These are phyloP conservation scores for Leptobrachium ailaonicum DNA, from an alignment of 2,113 vertebrate species.

Conservation along the genomic window DNA sequence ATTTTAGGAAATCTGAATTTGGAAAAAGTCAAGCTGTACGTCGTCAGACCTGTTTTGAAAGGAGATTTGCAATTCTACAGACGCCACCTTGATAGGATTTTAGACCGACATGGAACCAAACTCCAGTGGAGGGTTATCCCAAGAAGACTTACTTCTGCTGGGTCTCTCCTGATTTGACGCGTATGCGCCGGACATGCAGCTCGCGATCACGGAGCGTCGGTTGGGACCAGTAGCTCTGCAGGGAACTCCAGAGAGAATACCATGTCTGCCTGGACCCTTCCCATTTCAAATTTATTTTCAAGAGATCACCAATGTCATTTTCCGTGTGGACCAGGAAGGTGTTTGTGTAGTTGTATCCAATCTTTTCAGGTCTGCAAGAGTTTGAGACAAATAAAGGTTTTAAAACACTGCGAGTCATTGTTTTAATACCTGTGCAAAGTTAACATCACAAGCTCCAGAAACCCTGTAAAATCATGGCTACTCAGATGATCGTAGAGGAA, in stretches of 20 bases:
- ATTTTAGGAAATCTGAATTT: too few relatives aligned
- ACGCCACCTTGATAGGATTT: too few relatives aligned
- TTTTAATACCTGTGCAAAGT: too few relatives aligned
- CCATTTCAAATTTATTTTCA: slow-evolving; percentile 88
- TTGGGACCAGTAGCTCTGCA: slow-evolving; percentile 69
- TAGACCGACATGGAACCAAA: too few relatives aligned
- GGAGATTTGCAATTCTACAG: too few relatives aligned
- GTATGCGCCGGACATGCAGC: slow-evolving; percentile 81
- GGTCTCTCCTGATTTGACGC: slow-evolving; percentile 90
- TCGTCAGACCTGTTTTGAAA: too few relatives aligned
- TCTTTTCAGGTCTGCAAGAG: slow-evolving; percentile 65
- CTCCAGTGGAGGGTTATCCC: too few relatives aligned
- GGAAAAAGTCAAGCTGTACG: not conserved
- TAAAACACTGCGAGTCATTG: too few relatives aligned
- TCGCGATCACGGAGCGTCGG: slow-evolving; percentile 53
- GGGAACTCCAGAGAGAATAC: slow-evolving; percentile 73
- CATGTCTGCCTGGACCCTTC: slow-evolving; percentile 72
- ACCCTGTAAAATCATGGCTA: too few relatives aligned
- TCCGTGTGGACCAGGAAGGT: slow-evolving; percentile 93
- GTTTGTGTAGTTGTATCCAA: slow-evolving; percentile 85
- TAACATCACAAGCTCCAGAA: too few relatives aligned
- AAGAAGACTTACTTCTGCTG: slow-evolving; percentile 81
- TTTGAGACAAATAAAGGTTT: not conserved
- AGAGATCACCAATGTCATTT: slow-evolving; percentile 88
- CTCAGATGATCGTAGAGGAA: too few relatives aligned